phyloP scores from a whole-genome alignment of 1,140 invertebrate genomes.

The Littorina saxatilis region DNA sequence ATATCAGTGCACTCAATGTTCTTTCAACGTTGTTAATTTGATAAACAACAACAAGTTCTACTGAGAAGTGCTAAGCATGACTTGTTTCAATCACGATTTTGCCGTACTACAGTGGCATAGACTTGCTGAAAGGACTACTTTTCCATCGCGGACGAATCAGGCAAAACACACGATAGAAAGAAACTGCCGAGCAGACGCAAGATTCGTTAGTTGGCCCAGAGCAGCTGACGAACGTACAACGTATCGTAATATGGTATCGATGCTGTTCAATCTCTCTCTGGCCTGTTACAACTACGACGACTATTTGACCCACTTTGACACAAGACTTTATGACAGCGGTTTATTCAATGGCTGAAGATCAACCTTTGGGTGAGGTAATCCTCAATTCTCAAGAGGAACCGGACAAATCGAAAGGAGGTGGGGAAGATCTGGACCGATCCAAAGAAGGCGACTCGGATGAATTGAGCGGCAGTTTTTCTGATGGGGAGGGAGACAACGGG shows the following conservation, averaged over 20 bases:
- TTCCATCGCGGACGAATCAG: slow-evolving; percentile 29
- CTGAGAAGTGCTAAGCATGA: no score
- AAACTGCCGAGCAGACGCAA: background rate
- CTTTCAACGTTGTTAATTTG: no score
- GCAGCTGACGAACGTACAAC: slow-evolving; percentile 23
- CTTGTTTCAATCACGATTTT: no score
- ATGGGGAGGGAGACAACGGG: slow-evolving; percentile 46
- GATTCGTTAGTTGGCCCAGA: slow-evolving; percentile 28
- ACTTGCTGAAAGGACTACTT: slow-evolving; percentile 30
- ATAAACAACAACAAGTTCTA: no score
- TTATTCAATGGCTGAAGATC: slow-evolving; percentile 47
- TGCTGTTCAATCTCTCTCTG: background rate
- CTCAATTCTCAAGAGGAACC: slow-evolving; percentile 13
- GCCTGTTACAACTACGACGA: slow-evolving; percentile 12
- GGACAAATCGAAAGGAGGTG: slow-evolving; percentile 24
- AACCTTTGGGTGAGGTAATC: background rate
- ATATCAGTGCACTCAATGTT: no score
- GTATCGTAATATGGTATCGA: slow-evolving; percentile 27
- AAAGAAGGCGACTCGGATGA: slow-evolving; percentile 33
- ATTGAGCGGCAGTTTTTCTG: slow-evolving; percentile 23
- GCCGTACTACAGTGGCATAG: no score
- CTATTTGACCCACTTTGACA: slow-evolving; percentile 26
- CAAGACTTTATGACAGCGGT: slow-evolving; percentile 26
- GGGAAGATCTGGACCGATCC: slow-evolving; percentile 17
- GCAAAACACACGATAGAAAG: slow-evolving; percentile 23